A percentile compares a stretch with the other conserved stretches of the same genome.
phyloP scores from a whole-genome alignment of 2,113 vertebrate species.

The Eulemur rufifrons region DNA sequence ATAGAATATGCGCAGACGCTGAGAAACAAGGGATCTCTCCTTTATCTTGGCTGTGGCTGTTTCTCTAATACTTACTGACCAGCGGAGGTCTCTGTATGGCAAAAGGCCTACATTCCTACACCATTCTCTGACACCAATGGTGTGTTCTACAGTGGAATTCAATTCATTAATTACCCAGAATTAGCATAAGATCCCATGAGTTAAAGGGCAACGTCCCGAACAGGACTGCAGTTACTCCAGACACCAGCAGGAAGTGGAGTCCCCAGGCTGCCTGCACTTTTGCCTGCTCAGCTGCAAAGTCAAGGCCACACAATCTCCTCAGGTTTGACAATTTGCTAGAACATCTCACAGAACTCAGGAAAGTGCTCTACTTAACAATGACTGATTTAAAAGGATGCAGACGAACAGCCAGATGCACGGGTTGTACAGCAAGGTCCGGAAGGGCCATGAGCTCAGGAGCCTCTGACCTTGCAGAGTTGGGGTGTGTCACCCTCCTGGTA shows the following conservation, averaged over 20 bases:
- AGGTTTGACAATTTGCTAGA: not conserved
- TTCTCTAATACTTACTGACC: not conserved
- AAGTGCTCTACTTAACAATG: not conserved
- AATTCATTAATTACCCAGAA: not conserved
- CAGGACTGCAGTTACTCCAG: not conserved
- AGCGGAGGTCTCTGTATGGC: not conserved
- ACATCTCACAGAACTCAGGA: not conserved
- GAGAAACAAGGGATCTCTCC: not conserved
- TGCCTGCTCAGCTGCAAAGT: not conserved
- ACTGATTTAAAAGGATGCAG: not conserved
- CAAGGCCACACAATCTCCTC: not conserved
- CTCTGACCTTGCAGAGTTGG: not conserved
- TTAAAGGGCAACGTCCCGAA: not conserved
- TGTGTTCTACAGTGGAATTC: not conserved
- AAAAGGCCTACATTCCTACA: not conserved
- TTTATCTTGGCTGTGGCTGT: not conserved
- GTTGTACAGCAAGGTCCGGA: not conserved
- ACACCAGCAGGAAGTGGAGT: not conserved
- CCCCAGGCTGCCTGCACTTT: not conserved
- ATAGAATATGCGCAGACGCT: not conserved
- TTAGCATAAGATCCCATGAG: not conserved
- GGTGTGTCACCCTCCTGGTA: not conserved
- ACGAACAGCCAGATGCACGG: not conserved
- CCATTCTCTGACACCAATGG: not conserved
- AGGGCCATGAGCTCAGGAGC: not conserved